A percentile compares a stretch with the other conserved stretches of the same genome.
These are phyloP conservation scores for Eumeta japonica DNA, from an alignment of 1,140 invertebrate species.

Conservation along the genomic window DNA sequence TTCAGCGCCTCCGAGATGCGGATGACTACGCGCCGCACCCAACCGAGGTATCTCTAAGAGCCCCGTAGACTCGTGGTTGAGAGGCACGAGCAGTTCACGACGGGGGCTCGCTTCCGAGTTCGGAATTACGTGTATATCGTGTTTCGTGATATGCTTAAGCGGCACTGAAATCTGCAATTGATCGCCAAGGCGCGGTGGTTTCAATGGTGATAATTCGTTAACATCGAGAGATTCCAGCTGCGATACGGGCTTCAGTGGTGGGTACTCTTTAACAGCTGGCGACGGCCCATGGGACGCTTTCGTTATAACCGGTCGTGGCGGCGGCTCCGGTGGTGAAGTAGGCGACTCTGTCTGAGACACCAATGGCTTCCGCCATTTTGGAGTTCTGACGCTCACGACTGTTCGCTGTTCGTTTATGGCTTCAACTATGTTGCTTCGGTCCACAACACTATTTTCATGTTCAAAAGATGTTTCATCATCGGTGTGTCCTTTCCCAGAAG, in stretches of 20 bases:
- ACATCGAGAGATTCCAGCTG: constrained; percentile 19
- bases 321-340: background rate
- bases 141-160: constrained; percentile 38
- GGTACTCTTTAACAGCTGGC: constrained; percentile 3
- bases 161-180: constrained; percentile 28
- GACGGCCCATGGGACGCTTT: constrained; percentile 19
- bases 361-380: background rate
- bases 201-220: background rate
- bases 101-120: no score
- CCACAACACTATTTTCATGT: constrained; percentile 3
- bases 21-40: no score
- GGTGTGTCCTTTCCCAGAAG: background rate
- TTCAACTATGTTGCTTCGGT: constrained; percentile 1
- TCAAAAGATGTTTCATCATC: constrained; percentile 6
- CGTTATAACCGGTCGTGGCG: constrained; percentile 10
- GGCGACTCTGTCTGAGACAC: constrained; percentile 13
- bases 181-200: background rate
- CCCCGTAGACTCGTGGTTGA: constrained; percentile 18
- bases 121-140: constrained; percentile 42
- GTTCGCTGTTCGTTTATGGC: constrained; percentile 1
- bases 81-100: constrained; percentile 28
- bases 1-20: constrained; percentile 14
- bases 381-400: constrained; percentile 4
- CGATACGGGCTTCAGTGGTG: constrained; percentile 23
- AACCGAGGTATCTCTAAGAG: background rate